Conservation (phyloP, 2,113 vertebrate genomes). For the Noturus placidus region DNA sequence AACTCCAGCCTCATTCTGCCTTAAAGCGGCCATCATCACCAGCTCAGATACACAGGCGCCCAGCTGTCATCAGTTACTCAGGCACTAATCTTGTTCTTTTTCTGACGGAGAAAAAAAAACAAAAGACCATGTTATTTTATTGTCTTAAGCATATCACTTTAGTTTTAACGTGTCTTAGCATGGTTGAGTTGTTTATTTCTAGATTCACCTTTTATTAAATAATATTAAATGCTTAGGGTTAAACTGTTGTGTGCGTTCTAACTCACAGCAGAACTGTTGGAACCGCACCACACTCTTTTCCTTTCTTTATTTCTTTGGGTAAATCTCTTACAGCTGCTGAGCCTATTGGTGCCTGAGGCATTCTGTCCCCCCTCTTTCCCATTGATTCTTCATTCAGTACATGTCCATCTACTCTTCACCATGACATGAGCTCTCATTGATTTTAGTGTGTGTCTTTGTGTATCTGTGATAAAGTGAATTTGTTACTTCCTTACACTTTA, state of each 20-base stretch:
- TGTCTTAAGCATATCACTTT: conserved; percentile 1
- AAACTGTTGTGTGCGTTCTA: conserved; percentile 41
- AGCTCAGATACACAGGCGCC: conserved; percentile 17
- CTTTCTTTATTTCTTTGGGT: conserved; percentile 43
- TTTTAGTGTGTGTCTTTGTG: conserved; percentile 29
- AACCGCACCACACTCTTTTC: conserved; percentile 31
- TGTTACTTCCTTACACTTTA: conserved; percentile 17
- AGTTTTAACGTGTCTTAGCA: not conserved
- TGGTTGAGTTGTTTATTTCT: conserved; percentile 1
- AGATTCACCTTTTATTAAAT: conserved; percentile 10
- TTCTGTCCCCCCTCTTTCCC: conserved; percentile 44
- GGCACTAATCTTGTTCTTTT: conserved; percentile 32
- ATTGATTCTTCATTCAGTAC: conserved; percentile 32
- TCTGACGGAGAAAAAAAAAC: conserved; percentile 19
- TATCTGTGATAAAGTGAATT: conserved; percentile 47
- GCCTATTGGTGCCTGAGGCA: conserved; percentile 38
- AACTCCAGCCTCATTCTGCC: conserved; percentile 14
- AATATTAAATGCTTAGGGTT: too few relatives aligned
- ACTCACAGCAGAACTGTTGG: conserved; percentile 30
- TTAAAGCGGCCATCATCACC: conserved; percentile 21
- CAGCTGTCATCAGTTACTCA: conserved; percentile 33
- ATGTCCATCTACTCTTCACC: conserved; percentile 18
- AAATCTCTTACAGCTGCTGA: conserved; percentile 49
- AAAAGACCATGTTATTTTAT: conserved; percentile 17
- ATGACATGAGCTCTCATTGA: conserved; percentile 1